Evolutionary conservation across 2,888 invertebrate species (phyloP).

Genomic region (Erebia palarica): DNA sequence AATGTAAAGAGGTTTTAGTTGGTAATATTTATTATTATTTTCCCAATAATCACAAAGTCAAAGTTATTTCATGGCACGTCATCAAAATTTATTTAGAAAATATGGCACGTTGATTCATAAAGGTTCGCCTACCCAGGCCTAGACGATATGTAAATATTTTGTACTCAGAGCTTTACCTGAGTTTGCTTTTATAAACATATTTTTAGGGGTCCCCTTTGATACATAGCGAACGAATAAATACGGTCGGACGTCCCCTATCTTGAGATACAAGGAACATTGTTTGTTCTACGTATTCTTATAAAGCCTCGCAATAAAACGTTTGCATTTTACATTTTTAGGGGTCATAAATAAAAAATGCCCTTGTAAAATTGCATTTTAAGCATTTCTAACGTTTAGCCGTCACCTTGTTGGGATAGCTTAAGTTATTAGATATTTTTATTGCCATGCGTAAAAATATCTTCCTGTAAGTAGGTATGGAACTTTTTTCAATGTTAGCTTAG

Average conservation of each 20-base stretch:
- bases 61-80: too few relatives aligned
- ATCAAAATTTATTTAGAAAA: too few relatives aligned
- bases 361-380: conserved; percentile 81
- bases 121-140: too few relatives aligned
- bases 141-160: conserved; percentile 2
- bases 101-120: too few relatives aligned
- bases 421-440: conserved; percentile 26
- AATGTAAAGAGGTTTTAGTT: too few relatives aligned
- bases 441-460: background rate
- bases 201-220: conserved; percentile 53
- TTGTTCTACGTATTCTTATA: conserved; percentile 79
- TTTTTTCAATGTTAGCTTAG: too few relatives aligned
- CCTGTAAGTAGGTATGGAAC: too few relatives aligned
- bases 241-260: conserved; percentile 68
- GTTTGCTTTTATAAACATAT: conserved; percentile 52
- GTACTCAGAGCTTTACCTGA: conserved; percentile 48
- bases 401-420: conserved; percentile 56
- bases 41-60: too few relatives aligned
- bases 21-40: too few relatives aligned
- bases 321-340: conserved; percentile 79
- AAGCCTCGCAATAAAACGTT: conserved; percentile 79
- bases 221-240: conserved; percentile 62
- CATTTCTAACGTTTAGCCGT: conserved; percentile 70
- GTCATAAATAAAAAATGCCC: conserved; percentile 75
- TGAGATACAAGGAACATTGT: conserved; percentile 72